phyloP scores from a whole-genome alignment of 2,113 vertebrate genomes.

The Delphinus delphis region DNA sequence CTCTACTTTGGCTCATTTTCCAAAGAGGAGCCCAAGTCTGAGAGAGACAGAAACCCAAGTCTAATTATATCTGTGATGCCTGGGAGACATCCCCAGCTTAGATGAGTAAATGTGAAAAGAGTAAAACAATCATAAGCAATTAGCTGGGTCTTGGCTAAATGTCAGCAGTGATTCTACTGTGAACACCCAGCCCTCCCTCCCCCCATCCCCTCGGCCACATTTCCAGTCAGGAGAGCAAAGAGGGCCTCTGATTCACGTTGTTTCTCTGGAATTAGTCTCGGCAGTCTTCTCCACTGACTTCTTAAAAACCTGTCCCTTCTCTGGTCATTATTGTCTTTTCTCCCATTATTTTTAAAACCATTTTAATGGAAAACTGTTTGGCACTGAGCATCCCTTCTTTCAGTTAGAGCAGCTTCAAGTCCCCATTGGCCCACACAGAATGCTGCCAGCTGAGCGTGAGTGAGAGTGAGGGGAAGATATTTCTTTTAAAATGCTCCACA shows the following conservation, averaged over 20 bases:
- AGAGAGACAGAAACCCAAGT: constrained; percentile 37
- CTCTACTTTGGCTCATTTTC: constrained; percentile 30
- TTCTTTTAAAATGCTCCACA: neutral
- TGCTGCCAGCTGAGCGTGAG: neutral
- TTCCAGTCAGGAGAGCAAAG: constrained; percentile 41
- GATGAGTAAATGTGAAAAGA: constrained; percentile 51
- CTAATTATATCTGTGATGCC: constrained; percentile 52
- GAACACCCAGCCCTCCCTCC: neutral
- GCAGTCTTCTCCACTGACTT: constrained; percentile 41
- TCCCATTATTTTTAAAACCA: neutral
- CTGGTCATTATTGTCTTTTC: constrained; percentile 40
- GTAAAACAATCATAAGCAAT: constrained; percentile 31
- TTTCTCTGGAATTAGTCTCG: constrained; percentile 52
- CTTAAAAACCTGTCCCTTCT: constrained; percentile 41
- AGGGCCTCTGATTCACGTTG: neutral
- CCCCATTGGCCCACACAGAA: constrained; percentile 51
- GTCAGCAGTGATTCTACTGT: neutral
- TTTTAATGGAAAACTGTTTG: constrained; percentile 67
- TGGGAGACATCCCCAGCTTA: constrained; percentile 42
- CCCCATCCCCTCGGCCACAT: neutral
- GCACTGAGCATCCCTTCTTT: neutral
- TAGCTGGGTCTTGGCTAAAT: constrained; percentile 44
- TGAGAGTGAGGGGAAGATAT: neutral
- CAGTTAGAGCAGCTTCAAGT: neutral
- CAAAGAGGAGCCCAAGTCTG: constrained; percentile 5